Evolutionary conservation across 2,888 invertebrate genomes (phyloP).

Genomic region (Cryptus viduatorius): DNA sequence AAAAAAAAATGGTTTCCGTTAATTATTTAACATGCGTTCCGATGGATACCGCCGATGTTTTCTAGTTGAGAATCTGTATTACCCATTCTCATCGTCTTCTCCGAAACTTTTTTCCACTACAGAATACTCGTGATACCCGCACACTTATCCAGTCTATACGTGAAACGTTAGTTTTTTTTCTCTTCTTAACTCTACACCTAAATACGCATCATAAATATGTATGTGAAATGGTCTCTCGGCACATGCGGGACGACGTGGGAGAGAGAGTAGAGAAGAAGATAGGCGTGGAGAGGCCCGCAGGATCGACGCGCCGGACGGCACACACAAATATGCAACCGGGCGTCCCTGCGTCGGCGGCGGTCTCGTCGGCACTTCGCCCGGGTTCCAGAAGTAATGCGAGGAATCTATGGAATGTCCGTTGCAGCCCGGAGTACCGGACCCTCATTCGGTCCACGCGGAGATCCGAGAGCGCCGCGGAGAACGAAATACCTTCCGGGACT

Average conservation of each 20-base stretch:
- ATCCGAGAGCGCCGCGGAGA: neutral
- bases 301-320: conserved; percentile 61
- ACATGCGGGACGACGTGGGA: conserved; percentile 48
- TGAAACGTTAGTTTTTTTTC: neutral
- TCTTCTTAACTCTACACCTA: conserved; percentile 24
- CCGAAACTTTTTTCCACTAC: neutral
- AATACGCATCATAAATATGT: conserved; percentile 60
- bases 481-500: conserved; percentile 64
- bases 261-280: conserved; percentile 3
- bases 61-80: neutral
- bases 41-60: too few species aligned
- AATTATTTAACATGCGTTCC: too few species aligned
- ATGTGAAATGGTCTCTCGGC: conserved; percentile 27
- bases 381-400: conserved; percentile 64
- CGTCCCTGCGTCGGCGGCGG: conserved; percentile 51
- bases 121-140: conserved; percentile 13
- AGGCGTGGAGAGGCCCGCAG: conserved; percentile 66
- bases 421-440: conserved; percentile 51
- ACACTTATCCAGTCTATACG: conserved; percentile 22
- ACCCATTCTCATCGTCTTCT: neutral
- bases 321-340: conserved; percentile 67
- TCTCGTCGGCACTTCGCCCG: conserved; percentile 45
- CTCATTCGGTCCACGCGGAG: conserved; percentile 53
- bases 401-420: conserved; percentile 66
- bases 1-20: too few species aligned